Conservation (phyloP, 2,113 vertebrate species). For the Dolichotis patagonum region DNA sequence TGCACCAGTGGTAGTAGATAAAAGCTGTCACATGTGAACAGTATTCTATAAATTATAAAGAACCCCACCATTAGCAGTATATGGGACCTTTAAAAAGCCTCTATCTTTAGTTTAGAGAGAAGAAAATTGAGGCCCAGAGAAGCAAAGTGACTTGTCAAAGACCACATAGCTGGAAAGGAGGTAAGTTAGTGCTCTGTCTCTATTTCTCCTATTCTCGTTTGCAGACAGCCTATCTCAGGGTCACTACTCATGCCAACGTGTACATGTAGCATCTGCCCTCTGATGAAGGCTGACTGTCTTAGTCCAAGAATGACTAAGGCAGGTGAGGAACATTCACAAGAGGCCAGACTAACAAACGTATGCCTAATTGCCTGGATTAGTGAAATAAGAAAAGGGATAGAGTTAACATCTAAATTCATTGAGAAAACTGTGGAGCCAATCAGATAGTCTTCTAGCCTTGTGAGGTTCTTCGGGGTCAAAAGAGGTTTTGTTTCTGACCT, state of each 20-base stretch:
- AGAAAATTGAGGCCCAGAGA: not conserved
- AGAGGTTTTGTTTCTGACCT: not conserved
- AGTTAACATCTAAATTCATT: not conserved
- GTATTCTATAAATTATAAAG: not conserved
- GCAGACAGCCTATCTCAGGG: not conserved
- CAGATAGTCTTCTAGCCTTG: not conserved
- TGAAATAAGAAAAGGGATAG: not conserved
- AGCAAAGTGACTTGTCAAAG: conserved; percentile 10
- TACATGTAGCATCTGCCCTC: not conserved
- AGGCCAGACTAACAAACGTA: not conserved
- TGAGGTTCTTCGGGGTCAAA: not conserved
- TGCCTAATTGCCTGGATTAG: not conserved
- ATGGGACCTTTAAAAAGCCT: not conserved
- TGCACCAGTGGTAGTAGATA: not conserved
- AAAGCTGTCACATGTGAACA: not conserved
- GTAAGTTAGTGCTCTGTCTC: not conserved
- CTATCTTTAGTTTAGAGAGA: too few relatives aligned
- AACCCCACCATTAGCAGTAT: not conserved
- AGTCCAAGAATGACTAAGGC: not conserved
- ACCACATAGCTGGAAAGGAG: not conserved
- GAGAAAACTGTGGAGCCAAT: not conserved
- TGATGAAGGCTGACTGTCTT: not conserved
- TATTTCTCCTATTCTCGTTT: not conserved
- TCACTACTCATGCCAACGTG: too few relatives aligned
- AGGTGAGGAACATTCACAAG: not conserved